These are phyloP conservation scores for Sinocyclocheilus rhinocerous DNA, from an alignment of 2,113 vertebrate genomes.

Conservation along the genomic window DNA sequence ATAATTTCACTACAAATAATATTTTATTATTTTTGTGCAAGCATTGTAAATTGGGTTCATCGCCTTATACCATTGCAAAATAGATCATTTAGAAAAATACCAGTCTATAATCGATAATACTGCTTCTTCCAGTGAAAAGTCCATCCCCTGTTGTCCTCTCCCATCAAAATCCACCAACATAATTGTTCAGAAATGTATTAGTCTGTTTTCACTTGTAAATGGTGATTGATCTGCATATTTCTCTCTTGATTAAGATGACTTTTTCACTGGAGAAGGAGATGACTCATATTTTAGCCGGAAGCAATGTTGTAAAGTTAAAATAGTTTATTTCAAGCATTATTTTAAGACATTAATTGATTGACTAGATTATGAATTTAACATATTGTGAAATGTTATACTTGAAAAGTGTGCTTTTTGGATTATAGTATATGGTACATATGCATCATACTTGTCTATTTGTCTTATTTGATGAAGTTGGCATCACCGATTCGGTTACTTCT, in stretches of 20 bases:
- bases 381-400: conserved; percentile 9
- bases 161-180: too few relatives aligned
- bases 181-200: not conserved
- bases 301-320: not conserved
- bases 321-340: not conserved
- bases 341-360: not conserved
- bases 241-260: not conserved
- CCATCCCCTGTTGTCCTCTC: too few relatives aligned
- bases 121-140: too few relatives aligned
- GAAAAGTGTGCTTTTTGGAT: not conserved
- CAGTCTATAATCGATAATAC: not conserved
- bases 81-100: not conserved
- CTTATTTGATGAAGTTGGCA: not conserved
- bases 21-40: not conserved
- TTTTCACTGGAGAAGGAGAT: not conserved
- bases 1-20: not conserved
- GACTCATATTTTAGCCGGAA: not conserved
- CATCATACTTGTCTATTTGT: not conserved
- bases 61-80: too few relatives aligned
- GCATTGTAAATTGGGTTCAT: not conserved
- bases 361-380: not conserved
- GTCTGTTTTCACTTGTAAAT: not conserved
- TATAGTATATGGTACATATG: not conserved
- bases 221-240: not conserved
- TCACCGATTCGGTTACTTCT: not conserved